Evolutionary conservation across 2,888 invertebrate species (phyloP).

Genomic region (Diadegma fenestrale): DNA sequence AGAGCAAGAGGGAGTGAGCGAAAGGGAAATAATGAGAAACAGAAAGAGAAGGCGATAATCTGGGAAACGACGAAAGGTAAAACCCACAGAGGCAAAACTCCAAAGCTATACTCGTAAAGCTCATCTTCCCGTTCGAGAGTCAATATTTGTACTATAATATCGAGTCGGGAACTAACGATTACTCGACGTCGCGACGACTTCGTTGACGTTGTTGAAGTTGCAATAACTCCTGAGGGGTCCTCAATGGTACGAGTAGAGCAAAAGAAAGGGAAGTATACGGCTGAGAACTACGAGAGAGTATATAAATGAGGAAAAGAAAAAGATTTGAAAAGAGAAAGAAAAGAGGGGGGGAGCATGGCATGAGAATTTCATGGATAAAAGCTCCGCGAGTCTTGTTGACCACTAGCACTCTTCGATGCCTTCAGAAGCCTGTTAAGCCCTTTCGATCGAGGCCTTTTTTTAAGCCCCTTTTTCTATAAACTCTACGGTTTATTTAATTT

Average conservation of each 20-base stretch:
- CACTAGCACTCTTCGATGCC: conserved; percentile 41
- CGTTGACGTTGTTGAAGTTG: conserved; percentile 58
- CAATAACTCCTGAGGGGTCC: conserved; percentile 57
- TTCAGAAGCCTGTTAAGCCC: conserved; percentile 53
- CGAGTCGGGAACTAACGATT: conserved; percentile 62
- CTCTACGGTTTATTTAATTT: conserved; percentile 56
- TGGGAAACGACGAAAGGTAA: conserved; percentile 55
- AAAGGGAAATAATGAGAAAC: conserved; percentile 31
- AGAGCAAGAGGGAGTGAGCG: neutral
- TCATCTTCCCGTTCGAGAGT: conserved; percentile 60
- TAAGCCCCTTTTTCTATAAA: conserved; percentile 21
- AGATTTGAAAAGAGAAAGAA: conserved; percentile 5
- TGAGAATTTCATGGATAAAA: conserved; percentile 51
- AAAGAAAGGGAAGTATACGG: conserved; percentile 1
- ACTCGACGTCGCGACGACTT: conserved; percentile 46
- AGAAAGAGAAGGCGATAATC: conserved; percentile 25
- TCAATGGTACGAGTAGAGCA: conserved; percentile 15
- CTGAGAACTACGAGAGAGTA: neutral
- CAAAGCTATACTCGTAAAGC: conserved; percentile 51
- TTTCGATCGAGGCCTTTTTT: conserved; percentile 47
- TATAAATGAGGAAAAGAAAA: conserved; percentile 22
- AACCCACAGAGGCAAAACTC: conserved; percentile 57
- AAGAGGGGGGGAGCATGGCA: conserved; percentile 14
- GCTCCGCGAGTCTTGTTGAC: conserved; percentile 50
- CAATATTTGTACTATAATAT: conserved; percentile 67